Percentiles rank a stretch among this genome's conserved stretches.
These are phyloP conservation scores for Steatocranus sp. DNA, from an alignment of 2,797 vertebrate genomes.

Conservation along the genomic window DNA sequence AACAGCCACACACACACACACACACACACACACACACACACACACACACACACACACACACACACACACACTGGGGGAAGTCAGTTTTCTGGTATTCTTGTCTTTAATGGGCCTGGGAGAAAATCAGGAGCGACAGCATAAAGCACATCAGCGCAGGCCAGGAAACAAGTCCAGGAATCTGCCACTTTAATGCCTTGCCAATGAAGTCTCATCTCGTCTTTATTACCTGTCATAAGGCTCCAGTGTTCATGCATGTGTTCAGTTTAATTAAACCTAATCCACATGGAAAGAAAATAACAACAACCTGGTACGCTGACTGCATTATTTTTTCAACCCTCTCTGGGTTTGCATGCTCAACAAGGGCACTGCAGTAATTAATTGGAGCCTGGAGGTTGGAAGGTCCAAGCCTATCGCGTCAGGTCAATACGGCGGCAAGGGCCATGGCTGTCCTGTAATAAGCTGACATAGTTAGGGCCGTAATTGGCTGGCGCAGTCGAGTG, in stretches of 20 bases:
- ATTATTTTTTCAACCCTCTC: slow-evolving; percentile 26
- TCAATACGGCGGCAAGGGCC: slow-evolving; percentile 52
- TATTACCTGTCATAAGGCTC: slow-evolving; percentile 39
- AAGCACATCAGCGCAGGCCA: not conserved
- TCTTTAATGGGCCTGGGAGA: not conserved
- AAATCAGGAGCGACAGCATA: not conserved
- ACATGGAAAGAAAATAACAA: slow-evolving; percentile 34
- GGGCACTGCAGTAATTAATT: slow-evolving; percentile 59
- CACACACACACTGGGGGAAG: not conserved
- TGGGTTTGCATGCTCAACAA: slow-evolving; percentile 44
- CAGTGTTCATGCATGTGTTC: slow-evolving; percentile 27
- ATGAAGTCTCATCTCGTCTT: slow-evolving; percentile 13
- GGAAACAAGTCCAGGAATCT: not conserved
- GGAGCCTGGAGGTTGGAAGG: slow-evolving; percentile 55
- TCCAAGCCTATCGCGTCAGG: slow-evolving; percentile 37
- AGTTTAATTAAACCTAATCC: slow-evolving; percentile 53
- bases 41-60: not conserved
- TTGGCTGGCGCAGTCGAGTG: slow-evolving; percentile 71
- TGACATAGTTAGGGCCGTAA: slow-evolving; percentile 68
- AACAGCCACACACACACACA: not conserved
- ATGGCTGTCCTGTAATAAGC: slow-evolving; percentile 67
- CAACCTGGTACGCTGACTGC: slow-evolving; percentile 30
- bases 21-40: not conserved
- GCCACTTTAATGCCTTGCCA: slow-evolving; percentile 5
- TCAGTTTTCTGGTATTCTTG: not conserved